phyloP scores from a whole-genome alignment of 1,140 invertebrate species.

The Whitmania pigra region DNA sequence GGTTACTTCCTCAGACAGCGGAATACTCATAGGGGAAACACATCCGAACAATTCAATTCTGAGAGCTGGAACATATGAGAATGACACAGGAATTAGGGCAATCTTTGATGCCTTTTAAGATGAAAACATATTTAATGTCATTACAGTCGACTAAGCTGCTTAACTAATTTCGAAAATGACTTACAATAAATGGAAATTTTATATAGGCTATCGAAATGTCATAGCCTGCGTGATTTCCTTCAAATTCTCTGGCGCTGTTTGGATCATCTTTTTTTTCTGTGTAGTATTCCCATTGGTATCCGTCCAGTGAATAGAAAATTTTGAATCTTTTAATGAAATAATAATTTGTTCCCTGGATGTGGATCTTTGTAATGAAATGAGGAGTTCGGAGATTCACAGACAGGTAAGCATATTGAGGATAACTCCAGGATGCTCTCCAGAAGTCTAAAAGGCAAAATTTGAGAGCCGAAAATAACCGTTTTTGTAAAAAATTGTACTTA shows the following conservation, averaged over 20 bases:
- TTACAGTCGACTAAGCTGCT: not conserved
- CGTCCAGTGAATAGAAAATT: not conserved
- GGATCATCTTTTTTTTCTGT: not conserved
- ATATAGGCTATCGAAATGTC: not conserved
- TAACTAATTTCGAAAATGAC: not conserved
- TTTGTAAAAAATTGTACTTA: no score
- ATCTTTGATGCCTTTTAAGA: not conserved
- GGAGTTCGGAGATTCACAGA: not conserved
- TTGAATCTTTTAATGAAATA: slow-evolving; percentile 2
- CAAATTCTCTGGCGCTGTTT: slow-evolving; percentile 3
- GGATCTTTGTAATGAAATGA: not conserved
- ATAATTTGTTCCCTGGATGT: not conserved
- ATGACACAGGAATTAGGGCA: not conserved
- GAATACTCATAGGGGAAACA: not conserved
- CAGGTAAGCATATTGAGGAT: not conserved
- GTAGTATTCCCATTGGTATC: not conserved
- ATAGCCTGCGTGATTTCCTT: not conserved
- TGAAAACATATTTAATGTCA: not conserved
- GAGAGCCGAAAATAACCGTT: not conserved
- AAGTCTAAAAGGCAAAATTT: not conserved
- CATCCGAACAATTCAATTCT: not conserved
- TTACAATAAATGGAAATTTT: not conserved
- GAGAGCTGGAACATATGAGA: not conserved
- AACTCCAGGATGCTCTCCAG: not conserved
- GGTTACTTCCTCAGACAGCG: not conserved